Base-by-base conservation (phyloP, 64 coral and sea anemone species). In the Exaiptasia diaphana region DNA sequence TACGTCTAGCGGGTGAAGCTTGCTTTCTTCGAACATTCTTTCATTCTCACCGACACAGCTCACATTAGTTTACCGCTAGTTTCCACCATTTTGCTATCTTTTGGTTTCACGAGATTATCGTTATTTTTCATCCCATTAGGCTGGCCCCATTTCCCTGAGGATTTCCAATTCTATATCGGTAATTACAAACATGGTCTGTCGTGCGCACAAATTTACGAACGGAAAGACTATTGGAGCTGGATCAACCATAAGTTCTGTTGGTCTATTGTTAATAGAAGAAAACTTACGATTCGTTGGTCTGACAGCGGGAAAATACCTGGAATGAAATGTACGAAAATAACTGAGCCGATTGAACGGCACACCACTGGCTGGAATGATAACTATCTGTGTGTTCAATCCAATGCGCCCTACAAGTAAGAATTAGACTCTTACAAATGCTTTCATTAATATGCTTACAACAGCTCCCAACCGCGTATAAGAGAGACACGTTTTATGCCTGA, bases 321-420 rank as follows among this genome's bases (percentile, higher is more conserved):
- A 41, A 80, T 88, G 76, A 62, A 76, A 5, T 88, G 85, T 72
- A 88, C 85, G 2, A 75, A 41, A 1, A 88, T 88, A 20, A 53
- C 33, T 21, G 48, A 71, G 59, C 85, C 85, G 18, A n/a, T n/a
- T 5, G 49, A 71, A 25, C 59, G 12, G 10, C 48, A 4, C n/a
- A 27, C 38, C 20, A 64, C 36, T 42, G 67, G 75, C 22, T 88
- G 85, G 85, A 30, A 80, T 71, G 13, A 88, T n/a, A 88, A 88
- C 32, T 88, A 88, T 38, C 25, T 88, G 28, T 88, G 85, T 73
- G 69, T 59, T 10, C 41, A 53, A 27, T 36, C 57, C 15, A 39
- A 80, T 26, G 36, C 85, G 5, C 85, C 85, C 5, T 88, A 88
- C 40, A 80, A 67, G 85, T 88, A 81, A 48, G 12, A 5, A 6